These are phyloP conservation scores for Lumbricus terrestris DNA, from an alignment of 2,888 invertebrate genomes.

Conservation along the genomic window DNA sequence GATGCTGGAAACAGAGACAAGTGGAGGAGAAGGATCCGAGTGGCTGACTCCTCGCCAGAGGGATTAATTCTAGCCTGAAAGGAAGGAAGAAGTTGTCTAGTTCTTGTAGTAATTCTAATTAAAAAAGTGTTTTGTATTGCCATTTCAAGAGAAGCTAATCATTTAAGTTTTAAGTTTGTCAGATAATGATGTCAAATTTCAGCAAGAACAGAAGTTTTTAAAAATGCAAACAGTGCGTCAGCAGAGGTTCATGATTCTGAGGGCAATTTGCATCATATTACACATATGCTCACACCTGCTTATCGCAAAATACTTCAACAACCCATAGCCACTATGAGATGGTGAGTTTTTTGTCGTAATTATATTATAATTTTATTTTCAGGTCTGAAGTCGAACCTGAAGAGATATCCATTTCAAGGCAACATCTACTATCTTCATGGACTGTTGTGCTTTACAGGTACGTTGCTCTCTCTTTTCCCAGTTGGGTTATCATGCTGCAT, in stretches of 20 bases:
- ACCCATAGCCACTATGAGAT: background rate
- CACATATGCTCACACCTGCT: background rate
- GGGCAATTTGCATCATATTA: background rate
- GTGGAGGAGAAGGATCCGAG: too few species aligned
- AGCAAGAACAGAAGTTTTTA: background rate
- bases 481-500: background rate
- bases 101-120: too few species aligned
- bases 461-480: background rate
- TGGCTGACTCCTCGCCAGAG: too few species aligned
- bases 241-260: background rate
- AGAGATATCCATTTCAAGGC: background rate
- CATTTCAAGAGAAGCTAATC: too few species aligned
- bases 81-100: too few species aligned
- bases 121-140: too few species aligned
- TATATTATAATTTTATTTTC: background rate
- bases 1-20: too few species aligned
- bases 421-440: slow-evolving; percentile 10
- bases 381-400: slow-evolving; percentile 7
- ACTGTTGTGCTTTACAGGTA: background rate
- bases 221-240: too few species aligned
- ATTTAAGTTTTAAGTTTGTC: too few species aligned
- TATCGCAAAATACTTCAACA: background rate
- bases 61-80: too few species aligned
- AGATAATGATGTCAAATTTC: too few species aligned
- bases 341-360: background rate